A percentile compares a stretch with the other conserved stretches of the same genome.
These are phyloP conservation scores for Trochalopteron elliotii DNA, from an alignment of 2,113 vertebrate species.

Conservation along the genomic window DNA sequence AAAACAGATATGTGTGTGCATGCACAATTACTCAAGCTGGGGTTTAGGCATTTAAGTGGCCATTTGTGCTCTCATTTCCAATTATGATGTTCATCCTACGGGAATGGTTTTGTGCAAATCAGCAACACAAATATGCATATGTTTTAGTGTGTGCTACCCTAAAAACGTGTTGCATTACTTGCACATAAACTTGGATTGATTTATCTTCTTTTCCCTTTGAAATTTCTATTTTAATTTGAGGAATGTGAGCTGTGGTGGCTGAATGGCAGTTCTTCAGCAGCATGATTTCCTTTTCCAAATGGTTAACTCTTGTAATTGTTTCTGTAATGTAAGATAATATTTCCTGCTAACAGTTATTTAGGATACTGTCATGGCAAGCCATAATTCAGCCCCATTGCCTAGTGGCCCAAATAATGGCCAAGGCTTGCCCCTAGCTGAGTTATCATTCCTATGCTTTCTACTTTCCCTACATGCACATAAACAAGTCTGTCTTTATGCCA, in stretches of 20 bases:
- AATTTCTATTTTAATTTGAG: background rate
- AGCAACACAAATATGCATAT: constrained; percentile 1
- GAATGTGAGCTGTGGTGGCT: background rate
- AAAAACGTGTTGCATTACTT: background rate
- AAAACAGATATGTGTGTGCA: background rate
- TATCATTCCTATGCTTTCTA: background rate
- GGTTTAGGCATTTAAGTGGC: constrained; percentile 12
- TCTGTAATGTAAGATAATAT: constrained; percentile 41
- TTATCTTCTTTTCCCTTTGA: background rate
- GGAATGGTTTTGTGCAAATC: constrained; percentile 29
- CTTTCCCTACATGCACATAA: background rate
- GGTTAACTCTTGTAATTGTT: constrained; percentile 46
- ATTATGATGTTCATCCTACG: background rate
- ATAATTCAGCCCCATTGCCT: background rate
- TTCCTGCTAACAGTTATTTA: constrained; percentile 51
- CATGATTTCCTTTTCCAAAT: constrained; percentile 42
- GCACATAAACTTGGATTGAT: background rate
- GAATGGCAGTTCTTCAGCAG: background rate
- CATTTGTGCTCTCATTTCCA: constrained; percentile 19
- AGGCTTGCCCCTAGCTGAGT: constrained; percentile 29
- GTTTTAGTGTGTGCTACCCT: background rate
- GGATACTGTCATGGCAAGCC: background rate
- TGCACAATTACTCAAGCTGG: background rate
- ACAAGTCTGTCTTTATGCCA: constrained; percentile 29
- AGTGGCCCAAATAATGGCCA: constrained; percentile 39